Evolutionary conservation across 1,140 invertebrate species (phyloP), one percentile per base, ranked within the genome.

Genomic region (Drosophila setifemur): DNA sequence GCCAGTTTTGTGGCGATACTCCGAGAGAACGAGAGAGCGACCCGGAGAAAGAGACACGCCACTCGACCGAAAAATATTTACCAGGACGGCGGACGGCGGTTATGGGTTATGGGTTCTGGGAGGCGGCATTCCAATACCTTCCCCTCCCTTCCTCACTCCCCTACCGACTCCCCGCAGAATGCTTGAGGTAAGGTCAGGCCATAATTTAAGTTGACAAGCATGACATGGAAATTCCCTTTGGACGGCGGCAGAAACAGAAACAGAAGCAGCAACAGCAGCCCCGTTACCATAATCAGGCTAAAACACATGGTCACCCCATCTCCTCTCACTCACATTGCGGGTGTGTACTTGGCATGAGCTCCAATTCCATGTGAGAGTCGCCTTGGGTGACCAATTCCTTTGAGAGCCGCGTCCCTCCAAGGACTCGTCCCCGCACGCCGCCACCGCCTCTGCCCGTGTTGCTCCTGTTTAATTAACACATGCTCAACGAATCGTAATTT

Each of bases 401-500:
- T 61, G 69, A 73, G 68, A 66, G 48, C 29, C 26, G 29, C 33
- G 14, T 40, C 33, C 55, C 58, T 79, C 81, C 50, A 66, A 85
- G 81, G 81, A 86, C 58, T n/a, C n/a, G n/a, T n/a, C 44, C 26
- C 54, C 31, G n/a, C 11, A 18, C 9, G 8, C 37, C 9, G 18
- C 37, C n/a, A n/a, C n/a, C n/a, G n/a, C 21, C 39, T 2, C 2
- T n/a, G 8, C 54, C 58, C 50, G n/a, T 61, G 49, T 55, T 63
- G 67, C 64, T 60, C 72, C 74, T 79, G 87, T 88, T 72, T 88
- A 88, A 88, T 88, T 88, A 89, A 89, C 79, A 88, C 79, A 78
- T 88, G 86, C 76, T 88, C 86, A 75, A 77, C 85, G 85, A 86
- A 89, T 89, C 86, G 85, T 88, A 89, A 88, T 89, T 88, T 86